Conservation (phyloP, 1,140 invertebrate species). For the Leptinotarsa texana region DNA sequence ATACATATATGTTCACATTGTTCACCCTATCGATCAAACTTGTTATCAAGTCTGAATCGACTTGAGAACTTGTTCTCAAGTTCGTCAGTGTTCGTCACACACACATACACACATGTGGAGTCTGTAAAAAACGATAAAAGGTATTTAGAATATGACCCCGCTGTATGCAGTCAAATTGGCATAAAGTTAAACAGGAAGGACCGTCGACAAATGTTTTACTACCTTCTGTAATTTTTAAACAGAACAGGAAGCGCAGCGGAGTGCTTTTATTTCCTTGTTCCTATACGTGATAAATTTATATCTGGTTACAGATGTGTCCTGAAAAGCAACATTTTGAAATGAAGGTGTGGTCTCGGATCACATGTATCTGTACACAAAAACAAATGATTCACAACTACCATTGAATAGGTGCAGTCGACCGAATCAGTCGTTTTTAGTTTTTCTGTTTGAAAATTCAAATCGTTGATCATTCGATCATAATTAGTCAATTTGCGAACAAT, state of each 20-base stretch:
- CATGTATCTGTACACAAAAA: neutral
- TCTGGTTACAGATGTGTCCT: neutral
- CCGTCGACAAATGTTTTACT: neutral
- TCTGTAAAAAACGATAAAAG: neutral
- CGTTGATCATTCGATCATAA: too few relatives aligned
- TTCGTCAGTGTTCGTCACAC: conserved; percentile 2
- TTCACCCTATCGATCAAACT: too few relatives aligned
- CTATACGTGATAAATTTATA: conserved; percentile 7
- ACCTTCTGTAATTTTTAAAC: conserved; percentile 10
- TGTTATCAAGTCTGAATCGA: neutral
- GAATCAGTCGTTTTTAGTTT: too few relatives aligned
- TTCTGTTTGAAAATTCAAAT: too few relatives aligned
- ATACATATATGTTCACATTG: too few relatives aligned
- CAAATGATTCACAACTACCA: neutral
- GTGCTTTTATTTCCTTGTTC: conserved; percentile 10
- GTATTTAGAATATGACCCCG: conserved; percentile 6
- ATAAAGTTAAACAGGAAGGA: conserved; percentile 15
- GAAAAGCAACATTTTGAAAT: neutral
- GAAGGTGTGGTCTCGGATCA: neutral
- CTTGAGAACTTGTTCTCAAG: conserved; percentile 6
- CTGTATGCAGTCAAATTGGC: conserved; percentile 9
- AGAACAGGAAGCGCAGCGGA: neutral
- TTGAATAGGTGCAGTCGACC: too few relatives aligned
- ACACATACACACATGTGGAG: neutral
- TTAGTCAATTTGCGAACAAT: too few relatives aligned